Base-by-base conservation (phyloP, 1,140 invertebrate genomes). In the Aphaenogaster rudis region DNA sequence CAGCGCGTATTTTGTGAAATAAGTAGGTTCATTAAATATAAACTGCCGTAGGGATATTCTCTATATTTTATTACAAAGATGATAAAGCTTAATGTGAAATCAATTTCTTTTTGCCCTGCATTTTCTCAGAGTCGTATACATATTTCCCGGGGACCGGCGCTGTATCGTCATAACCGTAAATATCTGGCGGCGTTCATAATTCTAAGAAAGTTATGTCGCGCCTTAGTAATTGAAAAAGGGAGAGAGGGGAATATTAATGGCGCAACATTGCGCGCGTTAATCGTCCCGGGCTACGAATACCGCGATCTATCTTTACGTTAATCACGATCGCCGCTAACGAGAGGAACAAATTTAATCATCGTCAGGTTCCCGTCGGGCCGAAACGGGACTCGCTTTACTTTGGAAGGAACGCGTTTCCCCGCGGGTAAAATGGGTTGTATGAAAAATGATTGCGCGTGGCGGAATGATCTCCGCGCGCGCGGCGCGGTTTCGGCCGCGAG, bases 141-240 rank as follows among this genome's bases (percentile, higher is more conserved):
- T 48, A 39, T 59, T 72, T 82, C 11, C 42, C 9, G 39, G 3
- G 9, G 28, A 36, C 17, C 17, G 28, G 48, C 80, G 21, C 36
- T 74, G 54, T 84, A 84, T 74, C 69, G 39, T 74, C 67, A 48
- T 84, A 84, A 84, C 69, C 80, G 80, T 84, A 84, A 84, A 84
- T 84, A 84, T 84, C 80, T 48, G 80, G 54, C 21, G 80, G 13
- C 80, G 33, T 84, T 63, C 69, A 84, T 76, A 74, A 84, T 50
- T 84, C 54, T 84, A 74, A 61, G 80, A 84, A 84, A 84, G 59
- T 84, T 76, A 84, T 61, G n/a, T 81, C 50, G 50, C 42, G 13
- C 39, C 54, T 61, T 50, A 48, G 80, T 84, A 84, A 84, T 84
- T 63, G 80, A 45, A 84, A 84, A 74, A 36, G 54, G 69, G 57